phyloP scores from a whole-genome alignment of 2,888 invertebrate genomes.

The Rhagium mordax region DNA sequence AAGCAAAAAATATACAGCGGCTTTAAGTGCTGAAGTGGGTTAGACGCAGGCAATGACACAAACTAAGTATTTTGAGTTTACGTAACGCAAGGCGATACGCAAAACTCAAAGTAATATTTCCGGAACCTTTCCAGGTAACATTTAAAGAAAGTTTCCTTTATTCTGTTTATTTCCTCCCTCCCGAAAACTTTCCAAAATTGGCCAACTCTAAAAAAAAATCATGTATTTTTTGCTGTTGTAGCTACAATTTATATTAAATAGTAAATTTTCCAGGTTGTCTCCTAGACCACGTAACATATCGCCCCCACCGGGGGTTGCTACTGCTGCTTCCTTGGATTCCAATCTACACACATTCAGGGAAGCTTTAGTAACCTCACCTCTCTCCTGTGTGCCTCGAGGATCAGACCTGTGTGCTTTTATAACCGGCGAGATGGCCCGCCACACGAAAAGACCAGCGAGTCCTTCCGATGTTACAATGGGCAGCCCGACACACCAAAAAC shows the following conservation, averaged over 20 bases:
- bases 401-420: conserved; percentile 82
- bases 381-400: conserved; percentile 64
- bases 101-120: too few species aligned
- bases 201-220: too few species aligned
- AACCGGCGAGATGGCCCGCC: conserved; percentile 81
- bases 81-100: too few species aligned
- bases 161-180: too few species aligned
- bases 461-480: conserved; percentile 84
- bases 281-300: conserved; percentile 71
- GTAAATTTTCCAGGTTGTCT: conserved; percentile 47
- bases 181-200: too few species aligned
- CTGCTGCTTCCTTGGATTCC: conserved; percentile 69
- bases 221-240: too few species aligned
- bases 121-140: too few species aligned
- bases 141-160: too few species aligned
- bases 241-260: neutral
- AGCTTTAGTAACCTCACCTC: conserved; percentile 77
- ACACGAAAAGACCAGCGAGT: conserved; percentile 80
- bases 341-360: conserved; percentile 84
- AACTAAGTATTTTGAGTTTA: too few species aligned
- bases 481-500: conserved; percentile 83
- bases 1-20: too few species aligned
- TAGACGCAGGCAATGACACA: too few species aligned
- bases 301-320: conserved; percentile 67
- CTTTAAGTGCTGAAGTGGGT: too few species aligned